These are phyloP conservation scores for Hippocampus mohnikei DNA, from an alignment of 2,113 vertebrate species.

Conservation along the genomic window DNA sequence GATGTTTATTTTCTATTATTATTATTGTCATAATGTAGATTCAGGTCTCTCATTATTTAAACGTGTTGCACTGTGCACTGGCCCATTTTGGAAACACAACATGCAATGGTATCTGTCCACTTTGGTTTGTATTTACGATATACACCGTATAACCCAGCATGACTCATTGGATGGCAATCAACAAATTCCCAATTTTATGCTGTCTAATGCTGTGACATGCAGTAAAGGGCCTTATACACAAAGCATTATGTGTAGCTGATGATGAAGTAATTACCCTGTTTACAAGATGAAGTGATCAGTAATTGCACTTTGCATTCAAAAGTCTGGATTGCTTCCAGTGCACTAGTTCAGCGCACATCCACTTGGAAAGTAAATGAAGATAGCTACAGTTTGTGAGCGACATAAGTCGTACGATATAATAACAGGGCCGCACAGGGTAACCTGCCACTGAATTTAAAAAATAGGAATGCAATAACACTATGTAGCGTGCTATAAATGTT, in stretches of 20 bases:
- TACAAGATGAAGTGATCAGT: conserved; percentile 44
- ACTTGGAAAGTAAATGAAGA: not conserved
- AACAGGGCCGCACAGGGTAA: too few relatives aligned
- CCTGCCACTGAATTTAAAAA: too few relatives aligned
- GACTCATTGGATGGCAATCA: conserved; percentile 20
- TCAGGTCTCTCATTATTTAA: conserved; percentile 40
- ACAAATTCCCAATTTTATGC: conserved; percentile 62
- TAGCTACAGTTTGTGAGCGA: not conserved
- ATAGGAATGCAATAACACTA: too few relatives aligned
- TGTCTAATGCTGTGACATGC: conserved; percentile 62
- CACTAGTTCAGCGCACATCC: not conserved
- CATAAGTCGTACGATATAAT: too few relatives aligned
- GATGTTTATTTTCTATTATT: not conserved
- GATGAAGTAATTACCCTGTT: conserved; percentile 63
- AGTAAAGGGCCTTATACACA: conserved; percentile 57
- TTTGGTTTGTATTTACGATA: conserved; percentile 15
- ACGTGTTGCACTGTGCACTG: conserved; percentile 3
- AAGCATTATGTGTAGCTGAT: conserved; percentile 67
- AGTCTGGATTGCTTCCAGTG: conserved; percentile 5
- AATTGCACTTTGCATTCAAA: conserved; percentile 36
- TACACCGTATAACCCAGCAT: not conserved
- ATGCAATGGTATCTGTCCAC: conserved; percentile 28
- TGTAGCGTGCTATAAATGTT: too few relatives aligned
- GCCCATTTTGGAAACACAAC: conserved; percentile 27
- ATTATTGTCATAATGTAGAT: conserved; percentile 39